Conservation (phyloP, 1,140 invertebrate species). For the Cydia amplana region DNA sequence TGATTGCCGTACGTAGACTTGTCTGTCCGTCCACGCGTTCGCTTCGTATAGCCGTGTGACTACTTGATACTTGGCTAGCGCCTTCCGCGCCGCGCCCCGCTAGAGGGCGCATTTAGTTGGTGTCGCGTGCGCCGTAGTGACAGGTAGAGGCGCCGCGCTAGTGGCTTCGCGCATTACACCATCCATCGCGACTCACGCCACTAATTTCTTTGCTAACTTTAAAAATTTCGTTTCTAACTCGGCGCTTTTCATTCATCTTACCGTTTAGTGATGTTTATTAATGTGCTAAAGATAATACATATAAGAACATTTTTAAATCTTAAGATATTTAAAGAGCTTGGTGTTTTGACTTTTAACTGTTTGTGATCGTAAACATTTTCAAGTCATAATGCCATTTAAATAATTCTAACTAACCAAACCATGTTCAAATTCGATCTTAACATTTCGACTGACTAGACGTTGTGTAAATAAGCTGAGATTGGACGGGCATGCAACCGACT, state of each 20-base stretch:
- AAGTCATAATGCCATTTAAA: slow-evolving; percentile 42
- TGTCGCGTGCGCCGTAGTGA: slow-evolving; percentile 1
- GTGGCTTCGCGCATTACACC: neutral
- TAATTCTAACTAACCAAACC: slow-evolving; percentile 27
- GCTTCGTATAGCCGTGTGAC: slow-evolving; percentile 43
- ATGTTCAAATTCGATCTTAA: slow-evolving; percentile 18
- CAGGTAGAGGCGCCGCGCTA: slow-evolving; percentile 8
- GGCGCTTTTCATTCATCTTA: slow-evolving; percentile 38
- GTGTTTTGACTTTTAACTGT: slow-evolving; percentile 42
- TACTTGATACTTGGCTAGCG: neutral
- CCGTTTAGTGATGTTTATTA: slow-evolving; percentile 46
- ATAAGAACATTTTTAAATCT: slow-evolving; percentile 29
- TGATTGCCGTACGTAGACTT: slow-evolving; percentile 43
- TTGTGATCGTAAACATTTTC: slow-evolving; percentile 28
- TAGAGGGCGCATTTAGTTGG: neutral
- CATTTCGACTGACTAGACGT: slow-evolving; percentile 39
- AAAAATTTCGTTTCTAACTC: slow-evolving; percentile 15
- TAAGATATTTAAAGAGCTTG: slow-evolving; percentile 33
- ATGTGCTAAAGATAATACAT: slow-evolving; percentile 44
- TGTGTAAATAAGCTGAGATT: slow-evolving; percentile 75
- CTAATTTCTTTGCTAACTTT: slow-evolving; percentile 10
- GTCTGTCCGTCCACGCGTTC: slow-evolving; percentile 65
- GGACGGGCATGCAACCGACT: slow-evolving; percentile 68
- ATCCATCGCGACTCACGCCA: slow-evolving; percentile 15
- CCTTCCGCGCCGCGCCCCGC: slow-evolving; percentile 3